Conservation (phyloP, 1,140 invertebrate species). For the Zaprionus lachaisei region DNA sequence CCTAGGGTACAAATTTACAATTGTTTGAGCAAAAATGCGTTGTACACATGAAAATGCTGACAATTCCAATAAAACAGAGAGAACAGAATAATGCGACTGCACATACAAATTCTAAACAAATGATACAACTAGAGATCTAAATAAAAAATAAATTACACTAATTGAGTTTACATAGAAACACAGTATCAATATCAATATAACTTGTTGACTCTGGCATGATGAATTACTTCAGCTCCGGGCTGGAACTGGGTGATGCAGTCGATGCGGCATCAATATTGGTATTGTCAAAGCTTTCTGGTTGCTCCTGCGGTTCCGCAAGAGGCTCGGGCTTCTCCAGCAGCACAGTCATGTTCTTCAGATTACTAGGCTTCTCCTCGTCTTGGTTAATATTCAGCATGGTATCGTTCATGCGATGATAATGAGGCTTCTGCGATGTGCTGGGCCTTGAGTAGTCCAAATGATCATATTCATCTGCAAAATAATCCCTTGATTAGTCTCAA, state of each 20-base stretch:
- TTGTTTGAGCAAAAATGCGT: slow-evolving; percentile 50
- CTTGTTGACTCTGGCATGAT: slow-evolving; percentile 24
- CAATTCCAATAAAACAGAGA: slow-evolving; percentile 15
- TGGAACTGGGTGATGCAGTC: slow-evolving; percentile 76
- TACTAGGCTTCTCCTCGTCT: slow-evolving; percentile 81
- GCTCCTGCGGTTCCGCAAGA: slow-evolving; percentile 58
- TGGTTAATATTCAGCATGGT: slow-evolving; percentile 77
- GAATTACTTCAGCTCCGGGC: slow-evolving; percentile 70
- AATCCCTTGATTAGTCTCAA: not conserved
- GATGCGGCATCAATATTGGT: slow-evolving; percentile 69
- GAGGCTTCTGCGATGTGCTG: slow-evolving; percentile 91
- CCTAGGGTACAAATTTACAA: slow-evolving; percentile 53
- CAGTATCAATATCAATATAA: slow-evolving; percentile 32
- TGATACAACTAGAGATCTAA: slow-evolving; percentile 24
- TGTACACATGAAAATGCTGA: slow-evolving; percentile 37
- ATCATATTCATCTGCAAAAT: slow-evolving; percentile 89
- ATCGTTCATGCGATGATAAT: slow-evolving; percentile 89
- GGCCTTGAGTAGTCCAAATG: slow-evolving; percentile 94
- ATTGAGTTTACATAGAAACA: slow-evolving; percentile 14
- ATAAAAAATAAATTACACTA: slow-evolving; percentile 32
- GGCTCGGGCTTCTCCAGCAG: slow-evolving; percentile 59
- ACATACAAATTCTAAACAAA: slow-evolving; percentile 18
- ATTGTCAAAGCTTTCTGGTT: slow-evolving; percentile 76
- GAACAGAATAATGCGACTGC: slow-evolving; percentile 14
- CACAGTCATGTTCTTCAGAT: slow-evolving; percentile 78